Percentiles rank a stretch among this genome's conserved stretches.
Conservation (phyloP, 2,888 invertebrate genomes). For the Folsomia candida region DNA sequence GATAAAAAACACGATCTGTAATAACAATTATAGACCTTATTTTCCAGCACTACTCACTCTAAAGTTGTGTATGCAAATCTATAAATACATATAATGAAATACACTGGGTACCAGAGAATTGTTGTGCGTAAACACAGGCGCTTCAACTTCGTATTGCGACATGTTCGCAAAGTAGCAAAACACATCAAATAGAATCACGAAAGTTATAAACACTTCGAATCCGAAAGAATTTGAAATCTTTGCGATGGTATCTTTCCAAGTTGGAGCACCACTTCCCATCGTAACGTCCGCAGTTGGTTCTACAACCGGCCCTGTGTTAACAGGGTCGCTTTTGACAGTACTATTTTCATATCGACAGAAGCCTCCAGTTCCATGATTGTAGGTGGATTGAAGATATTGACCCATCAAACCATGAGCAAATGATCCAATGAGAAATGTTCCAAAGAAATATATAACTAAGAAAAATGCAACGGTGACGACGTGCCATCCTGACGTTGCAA, state of each 20-base stretch:
- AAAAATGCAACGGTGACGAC: slow-evolving; percentile 28
- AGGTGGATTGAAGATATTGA: slow-evolving; percentile 2
- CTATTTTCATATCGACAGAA: not conserved
- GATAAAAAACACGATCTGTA: slow-evolving; percentile 17
- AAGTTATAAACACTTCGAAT: not conserved
- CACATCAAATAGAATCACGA: not conserved
- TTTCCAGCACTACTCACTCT: not conserved
- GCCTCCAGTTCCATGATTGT: too few relatives aligned
- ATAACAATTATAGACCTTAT: not conserved
- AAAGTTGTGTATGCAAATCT: not conserved
- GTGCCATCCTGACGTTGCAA: slow-evolving; percentile 16
- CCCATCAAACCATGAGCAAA: slow-evolving; percentile 32
- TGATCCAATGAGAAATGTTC: slow-evolving; percentile 34
- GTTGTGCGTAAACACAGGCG: not conserved
- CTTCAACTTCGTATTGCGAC: too few relatives aligned
- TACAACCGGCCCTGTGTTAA: not conserved
- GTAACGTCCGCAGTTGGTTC: not conserved
- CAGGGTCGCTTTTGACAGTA: not conserved
- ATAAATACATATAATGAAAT: not conserved
- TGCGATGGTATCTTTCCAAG: not conserved
- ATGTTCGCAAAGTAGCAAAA: not conserved
- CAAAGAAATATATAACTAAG: slow-evolving; percentile 24
- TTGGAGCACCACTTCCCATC: too few relatives aligned
- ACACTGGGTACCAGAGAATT: not conserved
- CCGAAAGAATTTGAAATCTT: not conserved